Base-by-base conservation (phyloP, 1,140 invertebrate genomes). In the Lepidurus arcticus region DNA sequence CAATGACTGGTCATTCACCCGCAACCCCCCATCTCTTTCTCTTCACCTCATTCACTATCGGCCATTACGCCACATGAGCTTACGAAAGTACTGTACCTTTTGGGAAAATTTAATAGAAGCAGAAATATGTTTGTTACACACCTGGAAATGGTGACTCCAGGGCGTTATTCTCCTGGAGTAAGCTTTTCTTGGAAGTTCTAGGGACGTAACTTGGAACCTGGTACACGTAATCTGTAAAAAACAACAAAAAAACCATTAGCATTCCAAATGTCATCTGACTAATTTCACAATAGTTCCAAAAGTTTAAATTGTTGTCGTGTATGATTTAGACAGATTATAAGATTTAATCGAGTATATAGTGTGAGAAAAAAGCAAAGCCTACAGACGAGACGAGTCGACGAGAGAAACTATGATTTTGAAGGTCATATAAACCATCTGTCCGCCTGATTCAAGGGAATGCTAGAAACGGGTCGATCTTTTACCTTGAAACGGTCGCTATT, bases 131-230 rank as follows among this genome's bases (percentile, higher is more conserved):
- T 47, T 47, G 10, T 7, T 65, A 65, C 53, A 16, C 21, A 65
- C 53, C 21, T 21, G 53, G 53, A n/a, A 65, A 11, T 65, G 53
- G 16, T 7, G 8, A n/a, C 53, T 65, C 53, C 53, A 65, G 53
- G 53, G 53, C 53, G 53, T 65, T 65, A 65, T 65, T 65, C n/a
- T 65, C 53, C 53, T 65, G 53, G 16, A 65, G 53, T 65, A 65
- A 65, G 21, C 53, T 65, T 65, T 65, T 65, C 53, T 65, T 65
- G 53, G 53, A 65, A 65, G 53, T 65, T 65, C 53, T 65, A 4
- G 53, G 21, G 13, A 65, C n/a, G 53, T 13, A 7, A 13, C 53
- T 65, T n/a, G 53, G 53, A n/a, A 13, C 16, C 53, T 65, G 53
- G 53, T 65, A 65, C 45, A 47, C 45, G 21, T n/a, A n/a, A 65